Evolutionary conservation across 2,797 vertebrate species (phyloP), one percentile per base, ranked within the genome.

Genomic region (Pyrocephalus nanus): DNA sequence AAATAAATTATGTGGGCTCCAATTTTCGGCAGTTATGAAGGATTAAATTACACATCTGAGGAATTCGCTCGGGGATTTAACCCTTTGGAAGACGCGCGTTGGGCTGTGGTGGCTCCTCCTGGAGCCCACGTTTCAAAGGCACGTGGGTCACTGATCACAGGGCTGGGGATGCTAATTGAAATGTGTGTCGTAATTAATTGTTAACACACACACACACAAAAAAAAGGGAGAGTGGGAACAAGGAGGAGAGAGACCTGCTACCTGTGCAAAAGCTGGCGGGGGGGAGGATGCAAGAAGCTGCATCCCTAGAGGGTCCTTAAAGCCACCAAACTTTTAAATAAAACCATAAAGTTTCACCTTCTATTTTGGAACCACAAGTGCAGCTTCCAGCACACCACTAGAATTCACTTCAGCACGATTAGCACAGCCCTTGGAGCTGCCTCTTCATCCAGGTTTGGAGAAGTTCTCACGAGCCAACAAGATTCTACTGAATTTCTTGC

Each of bases 1-100:
- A 98, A 98, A 98, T 98, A 98, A 98, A 98, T 98, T 98, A 98
- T 98, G 97, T 90, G 97, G 97, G 96, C 98, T 98, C 97, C 97
- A 97, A 98, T 98, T 98, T 98, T 98, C 97, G 97, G 98, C 98
- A 98, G 98, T 98, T 98, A 98, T 96, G 97, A 98, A 98, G 98
- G 97, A 98, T 98, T 98, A 94, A 97, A 93, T 98, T 98, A 93
- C 98, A 97, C 97, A 96, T 97, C 97, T 95, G 93, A 98, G 95
- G 97, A 95, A 97, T 97, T 97, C 77, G 12, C 94, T 88, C 48
- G 30, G 96, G 96, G 97, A 64, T 98, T 98, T 98, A 98, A 98
- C 98, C 98, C 97, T 98, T 98, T 70, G 80, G 95, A 96, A 85
- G 64, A 69, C 3, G 74, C 65, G 2, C 4, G 10, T 73, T 81